Evolutionary conservation across 2,113 vertebrate species (phyloP).

Genomic region (Nibea albiflora): DNA sequence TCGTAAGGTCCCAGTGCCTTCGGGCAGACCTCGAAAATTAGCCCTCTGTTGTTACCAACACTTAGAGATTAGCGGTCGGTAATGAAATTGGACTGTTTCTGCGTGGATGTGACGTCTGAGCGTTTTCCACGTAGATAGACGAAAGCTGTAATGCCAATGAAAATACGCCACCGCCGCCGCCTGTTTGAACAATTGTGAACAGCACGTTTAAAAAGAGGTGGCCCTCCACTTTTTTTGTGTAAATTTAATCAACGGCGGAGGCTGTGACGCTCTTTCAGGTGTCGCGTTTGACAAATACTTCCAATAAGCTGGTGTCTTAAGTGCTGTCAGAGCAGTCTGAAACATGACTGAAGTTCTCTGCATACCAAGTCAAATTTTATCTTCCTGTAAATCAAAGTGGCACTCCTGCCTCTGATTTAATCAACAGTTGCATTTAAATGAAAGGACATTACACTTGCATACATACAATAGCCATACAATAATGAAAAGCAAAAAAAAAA

Average conservation of each 20-base stretch:
- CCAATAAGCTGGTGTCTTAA: conserved; percentile 69
- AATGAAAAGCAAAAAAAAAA: background rate
- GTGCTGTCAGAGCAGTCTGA: conserved; percentile 56
- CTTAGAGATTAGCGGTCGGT: conserved; percentile 40
- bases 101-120: conserved; percentile 20
- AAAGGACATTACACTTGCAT: conserved; percentile 27
- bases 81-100: conserved; percentile 45
- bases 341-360: conserved; percentile 55
- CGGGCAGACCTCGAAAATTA: conserved; percentile 51
- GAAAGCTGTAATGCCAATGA: conserved; percentile 40
- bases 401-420: conserved; percentile 70
- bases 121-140: conserved; percentile 40
- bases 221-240: conserved; percentile 49
- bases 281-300: conserved; percentile 69
- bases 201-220: conserved; percentile 51
- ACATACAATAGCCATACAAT: conserved; percentile 33
- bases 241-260: conserved; percentile 71
- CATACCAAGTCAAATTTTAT: conserved; percentile 42
- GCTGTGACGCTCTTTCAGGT: conserved; percentile 51
- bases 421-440: conserved; percentile 38
- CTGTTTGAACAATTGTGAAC: conserved; percentile 55
- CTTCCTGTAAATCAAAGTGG: conserved; percentile 13
- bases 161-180: conserved; percentile 19
- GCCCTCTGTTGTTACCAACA: conserved; percentile 51
- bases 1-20: conserved; percentile 36